Conservation (phyloP, 2,888 invertebrate species). For the Platycheirus rosarum region DNA sequence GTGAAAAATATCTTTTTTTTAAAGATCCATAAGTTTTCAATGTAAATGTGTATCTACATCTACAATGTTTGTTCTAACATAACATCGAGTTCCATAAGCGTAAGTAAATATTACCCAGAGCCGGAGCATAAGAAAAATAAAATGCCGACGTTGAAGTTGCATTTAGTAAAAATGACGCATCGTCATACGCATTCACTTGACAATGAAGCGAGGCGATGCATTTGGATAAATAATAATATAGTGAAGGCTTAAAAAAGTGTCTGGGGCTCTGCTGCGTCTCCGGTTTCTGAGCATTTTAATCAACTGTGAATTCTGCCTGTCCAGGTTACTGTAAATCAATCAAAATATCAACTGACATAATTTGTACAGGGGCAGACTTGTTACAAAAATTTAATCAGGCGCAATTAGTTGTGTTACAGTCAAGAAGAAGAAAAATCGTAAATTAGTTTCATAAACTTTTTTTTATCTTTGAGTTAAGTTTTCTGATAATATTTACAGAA, state of each 20-base stretch:
- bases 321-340: conserved; percentile 59
- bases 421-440: too few relatives aligned
- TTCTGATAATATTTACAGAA: too few relatives aligned
- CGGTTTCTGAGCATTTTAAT: conserved; percentile 27
- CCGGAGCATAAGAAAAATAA: conserved; percentile 9
- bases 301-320: conserved; percentile 52
- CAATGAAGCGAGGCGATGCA: conserved; percentile 7
- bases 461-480: too few relatives aligned
- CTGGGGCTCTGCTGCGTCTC: conserved; percentile 8
- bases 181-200: not conserved
- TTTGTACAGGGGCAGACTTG: not conserved
- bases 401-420: too few relatives aligned
- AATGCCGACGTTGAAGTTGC: conserved; percentile 23
- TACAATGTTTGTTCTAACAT: conserved; percentile 56
- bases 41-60: not conserved
- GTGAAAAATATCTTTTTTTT: not conserved
- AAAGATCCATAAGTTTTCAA: not conserved
- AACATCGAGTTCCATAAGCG: conserved; percentile 61
- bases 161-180: conserved; percentile 33
- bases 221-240: conserved; percentile 42
- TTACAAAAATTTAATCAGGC: not conserved
- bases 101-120: conserved; percentile 55
- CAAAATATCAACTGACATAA: conserved; percentile 32
- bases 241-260: conserved; percentile 9
- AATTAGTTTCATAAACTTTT: too few relatives aligned